Percentiles rank a stretch among this genome's conserved stretches.
Conservation (phyloP, 2,113 vertebrate genomes). For the Brachypodius melanocephalos region DNA sequence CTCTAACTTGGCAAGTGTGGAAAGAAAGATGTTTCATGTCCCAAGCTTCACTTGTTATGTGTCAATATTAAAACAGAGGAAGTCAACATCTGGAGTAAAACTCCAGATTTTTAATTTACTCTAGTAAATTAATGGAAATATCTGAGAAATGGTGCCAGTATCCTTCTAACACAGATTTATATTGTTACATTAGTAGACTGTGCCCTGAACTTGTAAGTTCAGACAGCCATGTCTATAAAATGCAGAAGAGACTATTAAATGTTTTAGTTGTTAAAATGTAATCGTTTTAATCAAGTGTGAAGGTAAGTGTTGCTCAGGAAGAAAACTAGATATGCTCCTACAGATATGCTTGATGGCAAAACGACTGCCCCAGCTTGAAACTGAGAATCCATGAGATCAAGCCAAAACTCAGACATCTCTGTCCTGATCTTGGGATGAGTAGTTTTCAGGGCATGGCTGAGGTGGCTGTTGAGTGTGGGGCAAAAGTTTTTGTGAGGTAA, state of each 20-base stretch:
- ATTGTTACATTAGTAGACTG: neutral
- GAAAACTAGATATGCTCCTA: neutral
- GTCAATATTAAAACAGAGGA: neutral
- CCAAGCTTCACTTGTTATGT: neutral
- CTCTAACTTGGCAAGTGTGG: neutral
- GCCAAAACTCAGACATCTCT: neutral
- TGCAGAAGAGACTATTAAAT: neutral
- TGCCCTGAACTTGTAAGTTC: neutral
- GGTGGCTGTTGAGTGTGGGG: neutral
- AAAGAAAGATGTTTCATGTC: neutral
- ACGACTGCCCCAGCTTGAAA: neutral
- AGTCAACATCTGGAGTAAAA: neutral
- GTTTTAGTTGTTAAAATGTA: neutral
- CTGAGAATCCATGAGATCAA: neutral
- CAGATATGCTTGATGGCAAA: neutral
- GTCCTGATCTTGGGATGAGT: neutral
- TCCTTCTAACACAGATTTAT: neutral
- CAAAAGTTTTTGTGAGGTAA: neutral
- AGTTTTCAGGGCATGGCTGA: neutral
- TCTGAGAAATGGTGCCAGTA: neutral
- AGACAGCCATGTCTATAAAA: neutral
- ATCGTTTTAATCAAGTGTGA: neutral
- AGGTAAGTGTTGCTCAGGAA: neutral
- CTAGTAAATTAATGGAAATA: neutral
- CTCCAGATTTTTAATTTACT: too few relatives aligned